Evolutionary conservation across 2,797 vertebrate species (phyloP).

Genomic region (Molossus alvarezi): DNA sequence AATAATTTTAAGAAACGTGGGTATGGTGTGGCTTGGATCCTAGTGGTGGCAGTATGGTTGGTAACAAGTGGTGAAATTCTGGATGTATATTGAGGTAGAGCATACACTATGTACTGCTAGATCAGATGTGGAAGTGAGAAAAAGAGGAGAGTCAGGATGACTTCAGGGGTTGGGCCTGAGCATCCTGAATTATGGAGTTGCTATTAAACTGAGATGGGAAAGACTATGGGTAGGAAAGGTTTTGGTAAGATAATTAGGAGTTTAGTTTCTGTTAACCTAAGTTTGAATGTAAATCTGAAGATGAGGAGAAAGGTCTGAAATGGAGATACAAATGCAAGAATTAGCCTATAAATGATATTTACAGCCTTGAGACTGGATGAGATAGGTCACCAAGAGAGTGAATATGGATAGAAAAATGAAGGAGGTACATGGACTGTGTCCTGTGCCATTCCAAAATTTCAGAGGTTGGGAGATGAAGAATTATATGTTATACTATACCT

Average conservation of each 20-base stretch:
- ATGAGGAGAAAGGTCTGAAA: background rate
- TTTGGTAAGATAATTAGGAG: background rate
- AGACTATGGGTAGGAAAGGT: background rate
- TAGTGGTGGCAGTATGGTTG: background rate
- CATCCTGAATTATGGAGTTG: background rate
- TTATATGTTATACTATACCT: slow-evolving; percentile 7
- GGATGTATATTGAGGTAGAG: background rate
- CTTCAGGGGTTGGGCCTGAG: background rate
- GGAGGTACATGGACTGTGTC: background rate
- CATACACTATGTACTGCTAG: background rate
- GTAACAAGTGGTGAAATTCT: background rate
- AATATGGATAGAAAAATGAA: background rate
- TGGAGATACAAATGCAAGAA: background rate
- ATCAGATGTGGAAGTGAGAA: background rate
- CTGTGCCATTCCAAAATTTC: background rate
- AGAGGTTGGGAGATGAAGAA: slow-evolving; percentile 9
- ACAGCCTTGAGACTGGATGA: background rate
- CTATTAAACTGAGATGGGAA: background rate
- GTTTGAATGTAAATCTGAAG: background rate
- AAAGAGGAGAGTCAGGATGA: background rate
- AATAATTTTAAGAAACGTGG: background rate
- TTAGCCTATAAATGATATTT: background rate
- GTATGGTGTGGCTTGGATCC: background rate
- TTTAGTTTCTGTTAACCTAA: slow-evolving; percentile 1
- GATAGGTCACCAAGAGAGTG: background rate